Evolutionary conservation across 2,888 invertebrate genomes (phyloP), one percentile per base, ranked within the genome.

Genomic region (Ditula angustiorana): DNA sequence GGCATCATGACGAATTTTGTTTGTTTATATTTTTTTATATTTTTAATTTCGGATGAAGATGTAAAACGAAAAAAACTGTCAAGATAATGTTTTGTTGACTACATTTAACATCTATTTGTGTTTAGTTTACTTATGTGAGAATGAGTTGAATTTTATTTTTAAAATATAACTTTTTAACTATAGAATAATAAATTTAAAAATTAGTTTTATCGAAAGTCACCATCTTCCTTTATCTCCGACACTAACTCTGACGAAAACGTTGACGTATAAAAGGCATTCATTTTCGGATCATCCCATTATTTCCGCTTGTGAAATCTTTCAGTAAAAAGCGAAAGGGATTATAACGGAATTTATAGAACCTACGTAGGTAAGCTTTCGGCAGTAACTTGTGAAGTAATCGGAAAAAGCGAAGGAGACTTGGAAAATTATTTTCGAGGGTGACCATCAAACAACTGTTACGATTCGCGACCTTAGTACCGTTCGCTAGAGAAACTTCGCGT

Each of bases 381-480:
- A 80, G 80, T 84, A 84, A 85, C 81, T 87, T 81, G 79, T 73
- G 80, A 81, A 84, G 79, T 80, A 82, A 87, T 87, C 85, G 83
- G 75, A 75, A 78, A 76, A 81, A 77, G 81, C 78, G 74, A 78
- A 75, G 80, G 80, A 81, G 83, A 81, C 85, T 86, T 80, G 73
- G 82, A 82, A 88, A 90, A 91, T 89, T 85, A 90, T 90, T 88
- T 91, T 85, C 82, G 77, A 83, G 84, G 86, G 84, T 83, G 86
- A 86, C 88, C 90, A 88, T 88, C 86, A 83, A 86, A 86, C 86
- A 87, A 87, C 80, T 88, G 69, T 66, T 67, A 66, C 60, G 62
- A 63, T 62, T 66, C 59, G 63, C 56, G 63, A 61, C 67, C 66
- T 66, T 66, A 64, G 46, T 83, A 78, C 83, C 85, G 83, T 83